Evolutionary conservation across 1,140 invertebrate genomes (phyloP).

Genomic region (Vanessa atalanta): DNA sequence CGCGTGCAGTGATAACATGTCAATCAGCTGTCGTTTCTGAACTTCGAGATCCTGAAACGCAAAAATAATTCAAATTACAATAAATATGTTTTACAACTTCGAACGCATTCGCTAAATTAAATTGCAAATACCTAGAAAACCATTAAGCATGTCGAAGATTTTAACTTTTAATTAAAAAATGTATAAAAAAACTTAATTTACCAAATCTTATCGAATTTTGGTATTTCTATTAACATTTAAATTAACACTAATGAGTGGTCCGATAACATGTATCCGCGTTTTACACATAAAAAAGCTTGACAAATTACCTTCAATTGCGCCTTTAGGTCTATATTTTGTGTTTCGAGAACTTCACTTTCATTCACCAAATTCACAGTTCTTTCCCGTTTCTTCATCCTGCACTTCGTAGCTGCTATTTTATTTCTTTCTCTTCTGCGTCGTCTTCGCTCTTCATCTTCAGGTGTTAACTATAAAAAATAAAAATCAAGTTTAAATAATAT

Average conservation of each 20-base stretch:
- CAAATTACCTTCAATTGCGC: constrained; percentile 85
- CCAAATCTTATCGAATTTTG: constrained; percentile 28
- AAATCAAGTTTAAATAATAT: neutral
- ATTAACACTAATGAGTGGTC: constrained; percentile 31
- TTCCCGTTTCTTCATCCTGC: constrained; percentile 95
- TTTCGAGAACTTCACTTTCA: constrained; percentile 92
- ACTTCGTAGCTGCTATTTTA: constrained; percentile 97
- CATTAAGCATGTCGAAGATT: neutral
- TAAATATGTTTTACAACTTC: neutral
- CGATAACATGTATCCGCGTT: constrained; percentile 31
- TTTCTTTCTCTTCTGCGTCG: constrained; percentile 92
- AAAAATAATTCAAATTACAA: neutral
- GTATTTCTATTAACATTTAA: constrained; percentile 39
- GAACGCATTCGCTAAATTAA: neutral
- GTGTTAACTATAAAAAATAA: constrained; percentile 86
- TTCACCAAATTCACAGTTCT: constrained; percentile 92
- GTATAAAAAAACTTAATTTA: too few species aligned
- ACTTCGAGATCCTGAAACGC: constrained; percentile 85
- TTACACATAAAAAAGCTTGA: neutral
- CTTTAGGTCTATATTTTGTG: constrained; percentile 93
- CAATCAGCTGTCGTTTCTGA: constrained; percentile 86
- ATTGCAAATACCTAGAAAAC: neutral
- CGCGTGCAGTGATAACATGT: constrained; percentile 87
- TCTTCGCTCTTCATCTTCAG: constrained; percentile 94
- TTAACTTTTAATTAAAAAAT: too few species aligned